Evolutionary conservation across 2,888 invertebrate genomes (phyloP), one percentile per base, ranked within the genome.

Genomic region (Hesperia comma): DNA sequence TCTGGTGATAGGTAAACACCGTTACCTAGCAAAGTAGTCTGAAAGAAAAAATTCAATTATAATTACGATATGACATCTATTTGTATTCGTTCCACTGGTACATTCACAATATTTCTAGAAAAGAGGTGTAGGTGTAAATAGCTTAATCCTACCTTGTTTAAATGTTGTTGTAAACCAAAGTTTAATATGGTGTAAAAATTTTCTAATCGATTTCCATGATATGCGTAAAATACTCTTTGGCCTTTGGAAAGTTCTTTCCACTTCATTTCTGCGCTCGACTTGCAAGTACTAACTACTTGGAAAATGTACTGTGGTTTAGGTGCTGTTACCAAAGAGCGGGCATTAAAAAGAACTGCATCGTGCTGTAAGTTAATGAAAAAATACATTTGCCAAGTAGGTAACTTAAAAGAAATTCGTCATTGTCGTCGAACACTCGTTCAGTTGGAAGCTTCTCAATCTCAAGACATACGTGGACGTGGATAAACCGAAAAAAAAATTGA

Each of bases 171-270:
- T 61, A 97, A 90, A 3, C 97, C 97, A 85, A 95, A 95, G 85
- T 96, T 95, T 63, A 97, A 83, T 73, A 97, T 96, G 0, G 96
- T 96, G 87, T 96, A 95, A 80, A 97, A 96, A 80, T 97, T 96
- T 81, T 97, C 97, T 70, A 97, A 87, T 67, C 95, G 94, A 81
- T 96, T 97, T 40, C 97, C 97, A 82, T 97, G 97, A 81, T 95
- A 97, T 2, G 96, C 97, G 79, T 93, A 94, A 77, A 96, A 94
- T 0, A 94, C 91, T 63, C 88, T 92, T 78, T 93, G 92, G 66
- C 92, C 90, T 75, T 93, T 92, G 6, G 94, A 87, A 62, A 94
- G 76, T 64, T 92, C 91, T 74, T 91, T 92, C 95, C 95, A 96
- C 76, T 93, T 94, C 54, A 88, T 83, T 83, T 95, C 95, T 8